Percentiles rank a stretch among this genome's conserved stretches.
Evolutionary conservation across 2,113 vertebrate genomes (phyloP).

Genomic region (Mungos mungo): DNA sequence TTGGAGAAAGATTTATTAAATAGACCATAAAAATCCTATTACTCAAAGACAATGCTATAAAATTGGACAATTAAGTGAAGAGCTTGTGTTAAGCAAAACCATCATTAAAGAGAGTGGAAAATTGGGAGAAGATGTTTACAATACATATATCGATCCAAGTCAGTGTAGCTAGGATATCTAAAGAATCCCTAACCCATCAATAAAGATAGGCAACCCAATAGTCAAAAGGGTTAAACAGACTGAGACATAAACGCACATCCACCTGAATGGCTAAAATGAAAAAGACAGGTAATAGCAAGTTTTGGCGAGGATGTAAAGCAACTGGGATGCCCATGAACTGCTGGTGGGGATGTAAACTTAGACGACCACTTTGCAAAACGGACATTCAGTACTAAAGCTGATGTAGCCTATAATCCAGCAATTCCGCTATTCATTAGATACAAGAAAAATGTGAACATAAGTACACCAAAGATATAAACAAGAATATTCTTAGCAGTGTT

Average conservation of each 20-base stretch:
- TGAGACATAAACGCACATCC: neutral
- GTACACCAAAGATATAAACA: neutral
- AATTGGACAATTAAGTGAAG: neutral
- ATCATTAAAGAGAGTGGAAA: neutral
- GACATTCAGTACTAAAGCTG: conserved; percentile 18
- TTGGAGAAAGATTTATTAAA: neutral
- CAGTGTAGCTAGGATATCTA: neutral
- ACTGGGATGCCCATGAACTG: neutral
- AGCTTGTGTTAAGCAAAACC: conserved; percentile 23
- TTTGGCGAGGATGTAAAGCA: neutral
- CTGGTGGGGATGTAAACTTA: neutral
- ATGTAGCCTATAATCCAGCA: neutral
- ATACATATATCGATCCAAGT: neutral
- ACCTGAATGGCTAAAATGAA: conserved; percentile 9
- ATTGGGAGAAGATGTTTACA: neutral
- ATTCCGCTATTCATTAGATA: conserved; percentile 4
- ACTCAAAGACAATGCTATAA: neutral
- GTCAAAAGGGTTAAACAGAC: neutral
- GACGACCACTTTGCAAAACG: neutral
- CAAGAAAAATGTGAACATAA: conserved; percentile 30
- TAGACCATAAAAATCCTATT: neutral
- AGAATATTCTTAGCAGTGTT: neutral
- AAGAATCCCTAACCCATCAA: neutral
- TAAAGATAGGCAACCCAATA: neutral
- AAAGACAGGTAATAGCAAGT: neutral